Conservation (phyloP, 2,797 vertebrate genomes). For the Darevskia mixta region DNA sequence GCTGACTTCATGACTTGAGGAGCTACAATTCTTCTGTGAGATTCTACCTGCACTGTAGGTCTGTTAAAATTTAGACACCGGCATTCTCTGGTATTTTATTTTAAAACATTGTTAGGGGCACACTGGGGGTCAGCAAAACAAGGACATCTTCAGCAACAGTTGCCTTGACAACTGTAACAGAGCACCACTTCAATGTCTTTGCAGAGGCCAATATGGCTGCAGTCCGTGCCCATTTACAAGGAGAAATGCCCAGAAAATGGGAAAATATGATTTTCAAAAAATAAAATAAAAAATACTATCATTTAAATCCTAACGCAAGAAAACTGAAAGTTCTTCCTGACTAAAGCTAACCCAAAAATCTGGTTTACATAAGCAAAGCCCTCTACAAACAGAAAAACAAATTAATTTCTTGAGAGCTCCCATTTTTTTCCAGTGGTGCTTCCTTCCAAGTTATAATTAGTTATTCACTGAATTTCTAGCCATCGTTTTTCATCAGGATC, state of each 20-base stretch:
- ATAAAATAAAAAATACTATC: background rate
- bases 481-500: too few relatives aligned
- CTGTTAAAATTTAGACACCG: conserved; percentile 45
- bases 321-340: background rate
- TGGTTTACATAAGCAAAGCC: background rate
- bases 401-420: background rate
- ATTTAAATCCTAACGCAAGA: background rate
- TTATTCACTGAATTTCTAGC: too few relatives aligned
- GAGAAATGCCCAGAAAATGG: background rate
- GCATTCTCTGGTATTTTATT: conserved; percentile 16
- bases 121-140: conserved; percentile 48
- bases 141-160: conserved; percentile 58
- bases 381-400: background rate
- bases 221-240: conserved; percentile 20
- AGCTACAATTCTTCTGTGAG: background rate
- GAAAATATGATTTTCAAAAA: background rate
- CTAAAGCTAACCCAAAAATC: background rate
- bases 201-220: conserved; percentile 26
- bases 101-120: conserved; percentile 38
- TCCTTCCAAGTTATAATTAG: background rate
- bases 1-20: conserved; percentile 52
- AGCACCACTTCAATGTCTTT: conserved; percentile 19
- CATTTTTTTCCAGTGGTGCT: background rate
- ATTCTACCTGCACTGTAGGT: conserved; percentile 24
- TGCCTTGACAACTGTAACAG: conserved; percentile 69